Conservation (phyloP, 2,888 invertebrate genomes). For the Apamea sordens region DNA sequence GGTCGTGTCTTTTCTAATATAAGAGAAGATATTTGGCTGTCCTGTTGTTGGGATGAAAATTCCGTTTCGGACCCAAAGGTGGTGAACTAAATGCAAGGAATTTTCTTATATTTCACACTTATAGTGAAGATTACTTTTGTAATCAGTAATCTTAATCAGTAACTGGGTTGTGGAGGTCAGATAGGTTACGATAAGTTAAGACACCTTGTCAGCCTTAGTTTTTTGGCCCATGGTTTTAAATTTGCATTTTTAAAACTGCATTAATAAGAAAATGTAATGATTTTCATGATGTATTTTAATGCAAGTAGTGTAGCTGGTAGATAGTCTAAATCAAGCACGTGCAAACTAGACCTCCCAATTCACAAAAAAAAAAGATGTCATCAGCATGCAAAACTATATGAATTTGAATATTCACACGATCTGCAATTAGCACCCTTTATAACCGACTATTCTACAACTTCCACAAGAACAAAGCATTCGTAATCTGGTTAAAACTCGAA, state of each 20-base stretch:
- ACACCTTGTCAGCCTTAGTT: no score
- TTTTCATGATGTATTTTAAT: not conserved
- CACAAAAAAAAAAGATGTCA: slow-evolving; percentile 9
- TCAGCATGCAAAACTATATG: not conserved
- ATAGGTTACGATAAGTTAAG: no score
- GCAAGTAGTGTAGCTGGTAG: not conserved
- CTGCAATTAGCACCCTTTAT: slow-evolving; percentile 53
- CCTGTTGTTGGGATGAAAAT: slow-evolving; percentile 56
- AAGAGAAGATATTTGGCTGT: slow-evolving; percentile 65
- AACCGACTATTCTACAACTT: slow-evolving; percentile 30
- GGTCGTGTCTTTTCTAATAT: slow-evolving; percentile 64
- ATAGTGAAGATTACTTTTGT: not conserved
- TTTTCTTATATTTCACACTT: slow-evolving; percentile 31
- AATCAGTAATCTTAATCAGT: no score
- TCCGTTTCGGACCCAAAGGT: slow-evolving; percentile 48
- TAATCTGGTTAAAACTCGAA: slow-evolving; percentile 73
- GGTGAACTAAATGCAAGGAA: slow-evolving; percentile 31
- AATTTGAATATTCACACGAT: slow-evolving; percentile 34
- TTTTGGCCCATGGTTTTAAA: no score
- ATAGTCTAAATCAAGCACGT: not conserved
- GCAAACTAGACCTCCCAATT: not conserved
- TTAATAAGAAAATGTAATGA: no score
- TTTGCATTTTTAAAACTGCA: no score
- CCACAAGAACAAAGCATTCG: slow-evolving; percentile 66
- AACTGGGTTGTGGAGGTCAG: no score